Evolutionary conservation across 2,797 vertebrate species (phyloP).

Genomic region (Semaprochilodus insignis): DNA sequence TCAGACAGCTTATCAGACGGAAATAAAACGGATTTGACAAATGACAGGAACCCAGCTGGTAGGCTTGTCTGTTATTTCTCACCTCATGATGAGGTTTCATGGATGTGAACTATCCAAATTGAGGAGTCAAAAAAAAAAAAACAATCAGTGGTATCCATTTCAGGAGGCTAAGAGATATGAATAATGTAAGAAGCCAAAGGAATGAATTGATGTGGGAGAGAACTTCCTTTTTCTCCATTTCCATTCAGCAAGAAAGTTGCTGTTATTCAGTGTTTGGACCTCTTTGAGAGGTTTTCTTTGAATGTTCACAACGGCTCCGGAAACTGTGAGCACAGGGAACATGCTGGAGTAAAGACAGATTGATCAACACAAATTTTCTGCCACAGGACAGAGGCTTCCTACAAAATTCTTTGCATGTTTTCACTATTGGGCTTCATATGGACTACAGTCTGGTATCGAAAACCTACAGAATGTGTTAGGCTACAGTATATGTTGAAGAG

Average conservation of each 20-base stretch:
- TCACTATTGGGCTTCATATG: too few relatives aligned
- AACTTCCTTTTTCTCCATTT: neutral
- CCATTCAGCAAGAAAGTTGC: neutral
- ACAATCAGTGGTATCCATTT: neutral
- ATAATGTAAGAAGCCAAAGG: conserved; percentile 14
- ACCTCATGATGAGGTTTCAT: conserved; percentile 12
- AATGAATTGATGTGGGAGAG: neutral
- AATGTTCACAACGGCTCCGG: neutral
- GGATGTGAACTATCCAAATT: conserved; percentile 16
- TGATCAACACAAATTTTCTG: neutral
- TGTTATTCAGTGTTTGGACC: neutral
- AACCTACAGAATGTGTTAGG: too few relatives aligned
- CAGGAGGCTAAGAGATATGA: conserved; percentile 2
- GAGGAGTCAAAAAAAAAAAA: neutral
- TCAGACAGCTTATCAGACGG: conserved; percentile 36
- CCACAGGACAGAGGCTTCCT: neutral
- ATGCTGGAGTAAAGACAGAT: neutral
- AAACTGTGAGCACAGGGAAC: neutral
- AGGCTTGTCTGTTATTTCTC: conserved; percentile 19
- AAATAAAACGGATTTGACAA: conserved; percentile 39
- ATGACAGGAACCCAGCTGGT: conserved; percentile 2
- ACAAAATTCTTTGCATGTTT: too few relatives aligned
- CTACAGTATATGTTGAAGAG: too few relatives aligned
- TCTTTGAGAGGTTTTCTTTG: neutral
- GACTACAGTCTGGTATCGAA: too few relatives aligned